These are phyloP conservation scores for Dipus sagitta DNA, from an alignment of 2,797 vertebrate species.

Conservation along the genomic window DNA sequence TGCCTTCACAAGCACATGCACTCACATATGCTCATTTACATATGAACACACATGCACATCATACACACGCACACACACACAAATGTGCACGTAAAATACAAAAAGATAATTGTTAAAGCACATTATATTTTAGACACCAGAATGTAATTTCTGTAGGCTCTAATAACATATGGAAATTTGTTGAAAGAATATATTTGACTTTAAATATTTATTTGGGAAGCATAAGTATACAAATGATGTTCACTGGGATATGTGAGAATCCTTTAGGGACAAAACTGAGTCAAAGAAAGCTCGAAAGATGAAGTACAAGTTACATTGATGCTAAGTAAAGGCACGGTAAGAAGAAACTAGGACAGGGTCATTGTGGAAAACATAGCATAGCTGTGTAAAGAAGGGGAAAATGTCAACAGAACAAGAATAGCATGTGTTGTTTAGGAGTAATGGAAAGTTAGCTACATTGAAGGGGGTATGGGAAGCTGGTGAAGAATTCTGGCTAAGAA, in stretches of 20 bases:
- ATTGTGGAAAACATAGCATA: too few species aligned
- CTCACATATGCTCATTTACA: too few species aligned
- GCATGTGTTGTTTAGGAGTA: neutral
- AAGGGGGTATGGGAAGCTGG: neutral
- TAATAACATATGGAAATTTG: neutral
- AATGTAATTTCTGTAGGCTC: neutral
- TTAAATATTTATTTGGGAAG: slow-evolving; percentile 14
- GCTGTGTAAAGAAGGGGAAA: neutral
- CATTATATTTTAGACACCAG: neutral
- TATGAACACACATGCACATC: too few species aligned
- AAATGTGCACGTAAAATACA: neutral
- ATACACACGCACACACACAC: too few species aligned
- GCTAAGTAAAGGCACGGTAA: neutral
- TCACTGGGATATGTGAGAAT: neutral
- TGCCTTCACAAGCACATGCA: too few species aligned
- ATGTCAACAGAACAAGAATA: neutral
- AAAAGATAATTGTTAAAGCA: neutral
- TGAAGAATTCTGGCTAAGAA: neutral
- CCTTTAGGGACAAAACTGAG: neutral
- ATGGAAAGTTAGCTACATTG: neutral
- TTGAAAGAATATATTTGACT: neutral
- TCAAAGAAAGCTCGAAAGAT: neutral
- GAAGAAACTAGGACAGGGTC: neutral
- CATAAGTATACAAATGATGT: neutral
- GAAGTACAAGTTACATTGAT: neutral